Evolutionary conservation across 2,113 vertebrate species (phyloP).

Genomic region (Pterophyllum scalare): DNA sequence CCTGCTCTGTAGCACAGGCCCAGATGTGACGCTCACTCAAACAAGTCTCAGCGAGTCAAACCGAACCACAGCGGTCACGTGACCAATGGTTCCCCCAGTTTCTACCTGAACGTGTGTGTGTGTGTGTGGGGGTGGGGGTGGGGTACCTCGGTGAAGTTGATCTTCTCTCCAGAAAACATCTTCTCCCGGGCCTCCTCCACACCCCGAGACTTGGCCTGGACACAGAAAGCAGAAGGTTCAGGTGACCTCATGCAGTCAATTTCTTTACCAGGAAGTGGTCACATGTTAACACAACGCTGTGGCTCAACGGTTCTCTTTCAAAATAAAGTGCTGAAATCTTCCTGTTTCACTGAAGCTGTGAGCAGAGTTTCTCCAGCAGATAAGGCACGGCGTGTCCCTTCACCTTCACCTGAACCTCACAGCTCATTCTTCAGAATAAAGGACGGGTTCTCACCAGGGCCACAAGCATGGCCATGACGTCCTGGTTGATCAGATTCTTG

Average conservation of each 20-base stretch:
- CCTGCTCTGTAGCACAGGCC: no score
- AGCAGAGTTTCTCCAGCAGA: neutral
- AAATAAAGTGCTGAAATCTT: slow-evolving; percentile 35
- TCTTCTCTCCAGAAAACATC: slow-evolving; percentile 95
- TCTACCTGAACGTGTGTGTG: neutral
- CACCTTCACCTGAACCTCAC: neutral
- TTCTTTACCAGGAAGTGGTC: neutral
- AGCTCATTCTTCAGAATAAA: neutral
- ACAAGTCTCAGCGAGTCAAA: no score
- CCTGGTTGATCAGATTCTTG: slow-evolving; percentile 93
- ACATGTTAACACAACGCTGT: neutral
- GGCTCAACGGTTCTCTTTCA: slow-evolving; percentile 26
- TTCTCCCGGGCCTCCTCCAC: slow-evolving; percentile 88
- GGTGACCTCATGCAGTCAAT: neutral
- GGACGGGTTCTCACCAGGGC: slow-evolving; percentile 84
- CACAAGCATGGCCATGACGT: slow-evolving; percentile 89
- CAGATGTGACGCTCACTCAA: no score
- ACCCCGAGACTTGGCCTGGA: slow-evolving; percentile 90
- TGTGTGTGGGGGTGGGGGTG: no score
- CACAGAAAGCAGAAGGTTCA: neutral
- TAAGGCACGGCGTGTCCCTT: neutral
- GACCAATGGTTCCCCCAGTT: neutral
- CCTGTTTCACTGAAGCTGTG: neutral
- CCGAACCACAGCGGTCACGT: neutral
- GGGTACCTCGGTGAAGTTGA: slow-evolving; percentile 96